Percentiles rank a stretch among this genome's conserved stretches.
phyloP scores from a whole-genome alignment of 2,113 vertebrate species.

The Amblyornis subalaris region DNA sequence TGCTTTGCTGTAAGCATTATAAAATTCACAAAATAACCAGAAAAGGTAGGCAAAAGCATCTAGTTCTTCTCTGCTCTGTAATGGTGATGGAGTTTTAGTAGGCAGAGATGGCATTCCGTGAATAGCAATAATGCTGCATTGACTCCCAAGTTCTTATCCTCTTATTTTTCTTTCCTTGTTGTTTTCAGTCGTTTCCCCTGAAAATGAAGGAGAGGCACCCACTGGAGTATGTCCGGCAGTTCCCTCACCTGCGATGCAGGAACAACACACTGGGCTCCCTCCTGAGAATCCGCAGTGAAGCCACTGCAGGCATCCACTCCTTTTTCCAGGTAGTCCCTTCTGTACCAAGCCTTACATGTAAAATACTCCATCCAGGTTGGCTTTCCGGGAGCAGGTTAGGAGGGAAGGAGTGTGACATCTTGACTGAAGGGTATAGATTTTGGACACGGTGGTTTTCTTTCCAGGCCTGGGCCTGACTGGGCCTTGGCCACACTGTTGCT shows the following conservation, averaged over 20 bases:
- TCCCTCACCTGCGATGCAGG: constrained; percentile 89
- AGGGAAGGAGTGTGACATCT: not conserved
- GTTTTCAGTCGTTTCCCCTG: constrained; percentile 84
- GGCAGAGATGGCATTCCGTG: not conserved
- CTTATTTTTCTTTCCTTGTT: not conserved
- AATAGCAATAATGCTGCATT: not conserved
- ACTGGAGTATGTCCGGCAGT: constrained; percentile 84
- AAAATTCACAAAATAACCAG: not conserved
- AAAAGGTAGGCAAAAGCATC: not conserved
- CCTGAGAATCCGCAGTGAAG: constrained; percentile 88
- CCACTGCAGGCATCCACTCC: constrained; percentile 82
- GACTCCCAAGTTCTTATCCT: not conserved
- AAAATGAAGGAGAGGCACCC: constrained; percentile 85
- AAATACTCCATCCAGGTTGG: fast-evolving
- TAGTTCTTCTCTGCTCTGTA: not conserved
- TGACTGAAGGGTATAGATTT: not conserved
- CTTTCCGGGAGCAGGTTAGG: not conserved
- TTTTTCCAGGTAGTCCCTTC: constrained; percentile 84
- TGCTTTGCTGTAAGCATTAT: not conserved
- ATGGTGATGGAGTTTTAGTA: not conserved
- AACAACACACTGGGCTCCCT: constrained; percentile 82
- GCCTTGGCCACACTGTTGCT: not conserved
- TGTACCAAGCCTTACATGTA: fast-evolving
- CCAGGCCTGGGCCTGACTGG: not conserved
- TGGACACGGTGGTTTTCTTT: not conserved